These are phyloP conservation scores for Actinia tenebrosa DNA, from an alignment of 64 coral and sea anemone species.

Conservation along the genomic window DNA sequence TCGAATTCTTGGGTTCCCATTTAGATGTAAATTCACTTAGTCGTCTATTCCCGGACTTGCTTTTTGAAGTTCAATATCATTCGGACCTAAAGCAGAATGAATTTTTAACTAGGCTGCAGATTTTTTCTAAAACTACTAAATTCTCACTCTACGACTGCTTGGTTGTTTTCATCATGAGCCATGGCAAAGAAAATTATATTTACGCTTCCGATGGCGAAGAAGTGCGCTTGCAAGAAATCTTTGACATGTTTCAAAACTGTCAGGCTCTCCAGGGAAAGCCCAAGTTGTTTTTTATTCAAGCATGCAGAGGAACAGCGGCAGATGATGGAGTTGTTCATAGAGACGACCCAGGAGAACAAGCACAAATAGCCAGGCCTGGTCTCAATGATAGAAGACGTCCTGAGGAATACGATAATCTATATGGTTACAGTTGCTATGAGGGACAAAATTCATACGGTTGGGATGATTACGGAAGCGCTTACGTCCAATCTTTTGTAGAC, in stretches of 20 bases:
- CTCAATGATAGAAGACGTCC: neutral
- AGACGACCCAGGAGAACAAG: neutral
- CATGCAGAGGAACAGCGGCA: constrained; percentile 37
- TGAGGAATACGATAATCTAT: neutral
- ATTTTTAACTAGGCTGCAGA: neutral
- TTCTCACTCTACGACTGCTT: constrained; percentile 64
- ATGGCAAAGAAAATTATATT: constrained; percentile 45
- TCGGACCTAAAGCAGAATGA: neutral
- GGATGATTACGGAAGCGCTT: neutral
- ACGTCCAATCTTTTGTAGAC: neutral
- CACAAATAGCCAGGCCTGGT: neutral
- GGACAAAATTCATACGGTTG: neutral
- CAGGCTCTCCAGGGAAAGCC: constrained; percentile 42
- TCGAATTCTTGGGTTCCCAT: constrained; percentile 9
- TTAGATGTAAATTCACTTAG: constrained; percentile 28
- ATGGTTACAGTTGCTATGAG: neutral
- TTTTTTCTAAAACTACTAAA: too few relatives aligned
- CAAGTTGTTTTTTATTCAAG: constrained; percentile 68
- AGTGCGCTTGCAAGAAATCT: constrained; percentile 7
- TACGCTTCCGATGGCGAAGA: constrained; percentile 39
- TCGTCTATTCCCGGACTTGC: constrained; percentile 34
- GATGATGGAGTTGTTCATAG: neutral
- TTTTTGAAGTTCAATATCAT: constrained; percentile 28
- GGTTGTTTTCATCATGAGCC: constrained; percentile 79
- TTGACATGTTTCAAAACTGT: constrained; percentile 44